Base-by-base conservation (phyloP, 2,797 vertebrate genomes). In the Thaleichthys pacificus region DNA sequence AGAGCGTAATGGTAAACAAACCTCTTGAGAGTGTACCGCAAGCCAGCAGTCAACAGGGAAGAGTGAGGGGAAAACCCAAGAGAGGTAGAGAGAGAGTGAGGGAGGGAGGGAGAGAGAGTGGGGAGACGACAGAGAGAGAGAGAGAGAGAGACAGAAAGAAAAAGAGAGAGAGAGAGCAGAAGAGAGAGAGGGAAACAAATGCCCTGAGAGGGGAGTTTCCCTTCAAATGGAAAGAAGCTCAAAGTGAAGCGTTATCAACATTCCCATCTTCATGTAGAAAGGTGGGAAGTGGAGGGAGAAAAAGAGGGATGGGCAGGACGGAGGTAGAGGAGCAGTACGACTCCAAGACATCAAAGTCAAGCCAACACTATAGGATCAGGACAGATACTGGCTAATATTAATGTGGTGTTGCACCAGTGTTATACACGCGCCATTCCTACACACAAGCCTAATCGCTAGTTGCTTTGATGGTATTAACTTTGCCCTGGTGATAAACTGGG, bases 381-480 rank as follows among this genome's bases (percentile, higher is more conserved):
- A 85, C 78, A 72, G 78, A 80, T 62, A 47, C 42, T 62, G 61
- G 22, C 57, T 77, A 70, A 75, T 74, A 85, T 86, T 86, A 87
- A 79, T 73, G 60, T 57, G 71, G 79, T 71, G 68, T 85, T 82
- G 87, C 79, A 81, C 83, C 81, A 79, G 80, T 82, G 87, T 87
- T 83, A 87, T 84, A 70, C 70, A 78, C 60, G 66, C 15, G 51
- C 77, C 72, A 70, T 86, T 79, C 38, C 79, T 72, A 51, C 19
- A 66, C 62, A 74, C 78, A 80, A 69, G 77, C 58, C 75, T 80
- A 87, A 86, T 83, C 77, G 71, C 79, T 76, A 76, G 72, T 71
- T 58, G 75, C 86, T 89, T 89, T 91, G 87, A 87, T 86, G 83
- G 75, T 82, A 89, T 85, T 85, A 85, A 69, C 79, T 74, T 71